Conservation (phyloP, 2,797 vertebrate genomes). For the Sebastes hopkinsi region DNA sequence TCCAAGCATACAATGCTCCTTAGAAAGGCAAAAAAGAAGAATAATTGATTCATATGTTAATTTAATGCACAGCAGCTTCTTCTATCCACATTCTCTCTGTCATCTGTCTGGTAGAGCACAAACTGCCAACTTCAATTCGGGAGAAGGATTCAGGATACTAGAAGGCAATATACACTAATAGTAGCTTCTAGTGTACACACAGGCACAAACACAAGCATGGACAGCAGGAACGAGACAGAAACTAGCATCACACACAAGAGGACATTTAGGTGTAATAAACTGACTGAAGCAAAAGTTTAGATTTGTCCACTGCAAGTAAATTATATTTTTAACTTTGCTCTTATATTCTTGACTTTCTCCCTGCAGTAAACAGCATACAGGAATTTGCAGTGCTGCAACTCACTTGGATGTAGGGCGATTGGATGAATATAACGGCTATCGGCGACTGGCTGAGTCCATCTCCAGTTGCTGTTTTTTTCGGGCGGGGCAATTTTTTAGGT, state of each 20-base stretch:
- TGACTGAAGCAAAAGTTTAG: neutral
- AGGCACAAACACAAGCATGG: neutral
- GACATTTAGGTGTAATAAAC: neutral
- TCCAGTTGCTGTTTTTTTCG: rapidly evolving
- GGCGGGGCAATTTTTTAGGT: no score
- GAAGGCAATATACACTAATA: neutral
- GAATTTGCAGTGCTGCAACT: neutral
- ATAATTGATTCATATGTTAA: neutral
- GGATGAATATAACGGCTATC: no score
- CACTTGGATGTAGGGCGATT: no score
- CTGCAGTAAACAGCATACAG: neutral
- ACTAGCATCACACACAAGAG: neutral
- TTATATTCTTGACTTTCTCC: neutral
- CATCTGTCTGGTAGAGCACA: no score
- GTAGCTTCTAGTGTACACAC: neutral
- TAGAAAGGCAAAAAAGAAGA: neutral
- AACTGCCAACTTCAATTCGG: neutral
- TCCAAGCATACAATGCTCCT: neutral
- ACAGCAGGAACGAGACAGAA: neutral
- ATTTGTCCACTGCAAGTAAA: no score
- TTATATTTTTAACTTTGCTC: neutral
- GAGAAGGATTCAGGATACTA: neutral
- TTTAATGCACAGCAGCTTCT: no score
- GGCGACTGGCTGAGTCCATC: no score
- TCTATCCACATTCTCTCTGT: no score